Percentiles rank a stretch among this genome's conserved stretches.
phyloP scores from a whole-genome alignment of 2,113 vertebrate species.

The Theristicus caerulescens region DNA sequence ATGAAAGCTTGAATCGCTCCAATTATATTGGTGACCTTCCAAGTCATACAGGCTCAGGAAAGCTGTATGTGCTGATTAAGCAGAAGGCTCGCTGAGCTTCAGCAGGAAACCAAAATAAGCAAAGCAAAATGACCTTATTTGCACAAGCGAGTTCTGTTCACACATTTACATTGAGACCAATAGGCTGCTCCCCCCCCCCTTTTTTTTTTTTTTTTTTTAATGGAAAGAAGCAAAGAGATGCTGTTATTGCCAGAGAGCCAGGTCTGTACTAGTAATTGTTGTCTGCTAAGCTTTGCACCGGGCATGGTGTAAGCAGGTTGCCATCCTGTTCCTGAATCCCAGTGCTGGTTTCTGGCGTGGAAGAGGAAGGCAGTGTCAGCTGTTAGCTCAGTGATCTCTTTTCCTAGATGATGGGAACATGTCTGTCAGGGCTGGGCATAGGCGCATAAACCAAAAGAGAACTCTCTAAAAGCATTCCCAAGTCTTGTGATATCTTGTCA shows the following conservation, averaged over 20 bases:
- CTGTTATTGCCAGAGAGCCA: neutral
- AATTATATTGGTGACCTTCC: neutral
- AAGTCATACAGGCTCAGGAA: neutral
- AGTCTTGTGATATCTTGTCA: neutral
- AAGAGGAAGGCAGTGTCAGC: neutral
- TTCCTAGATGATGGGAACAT: neutral
- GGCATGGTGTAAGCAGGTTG: neutral
- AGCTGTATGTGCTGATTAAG: neutral
- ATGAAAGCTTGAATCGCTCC: neutral
- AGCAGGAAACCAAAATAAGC: neutral
- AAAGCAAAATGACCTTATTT: neutral
- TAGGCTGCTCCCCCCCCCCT: accelerated
- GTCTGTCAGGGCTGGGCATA: neutral
- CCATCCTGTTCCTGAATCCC: neutral
- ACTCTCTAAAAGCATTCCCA: neutral
- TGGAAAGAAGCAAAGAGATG: neutral
- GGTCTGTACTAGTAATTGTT: neutral
- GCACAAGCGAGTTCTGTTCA: neutral
- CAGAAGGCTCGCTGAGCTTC: neutral
- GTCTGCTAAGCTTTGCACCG: neutral
- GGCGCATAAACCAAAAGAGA: neutral
- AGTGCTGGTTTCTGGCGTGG: neutral
- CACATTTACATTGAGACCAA: neutral
- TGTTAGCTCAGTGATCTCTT: neutral
- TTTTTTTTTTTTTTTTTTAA: accelerated